Base-by-base conservation (phyloP, 2,113 vertebrate species). In the Glaucomys volans region DNA sequence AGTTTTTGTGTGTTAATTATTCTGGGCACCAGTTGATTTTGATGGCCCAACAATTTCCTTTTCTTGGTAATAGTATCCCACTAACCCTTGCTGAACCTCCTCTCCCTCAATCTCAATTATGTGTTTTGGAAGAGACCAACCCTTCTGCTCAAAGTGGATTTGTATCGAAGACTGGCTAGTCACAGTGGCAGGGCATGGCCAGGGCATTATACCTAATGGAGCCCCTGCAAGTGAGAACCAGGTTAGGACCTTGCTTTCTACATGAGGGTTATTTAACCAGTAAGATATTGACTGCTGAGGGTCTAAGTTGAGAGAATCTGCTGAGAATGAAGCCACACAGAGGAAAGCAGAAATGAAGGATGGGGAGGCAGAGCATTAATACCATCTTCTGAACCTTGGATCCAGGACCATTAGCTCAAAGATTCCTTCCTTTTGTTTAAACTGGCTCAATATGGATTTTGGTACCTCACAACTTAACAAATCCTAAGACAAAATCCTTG, bases 381-480 rank as follows among this genome's bases (percentile, higher is more conserved):
- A 1, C 8, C 42, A 44, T 57, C 69, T n/a, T 57, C 47, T 37
- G 30, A 82, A 10, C 12, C 67, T 20, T 64, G 28, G 64, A 52
- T 37, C 32, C 32, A 57, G 32, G 7, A 64, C 52, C 16, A 66
- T 57, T 26, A 83, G 74, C 8, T 67, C 37, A 42, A 47, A 44
- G 42, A 75, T 40, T 47, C 35, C 67, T 10, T 74, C 8, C 66
- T 92, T 94, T 37, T 57, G 20, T 47, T 57, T 30, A 76, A 77
- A 5, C 28, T 93, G 8, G 4, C 57, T 90, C 64, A 5, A 13
- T 47, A 57, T 95, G 92, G n/a, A 85, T 87, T 95, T 94, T 35
- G 32, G 32, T 69, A 44, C 54, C 12, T 54, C 22, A 40, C 8
- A 88, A 37, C 8, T 72, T 92, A 75, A 6, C 57, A 84, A 80